Evolutionary conservation across 2,797 vertebrate genomes (phyloP).

Genomic region (Ptychadena robeensis): DNA sequence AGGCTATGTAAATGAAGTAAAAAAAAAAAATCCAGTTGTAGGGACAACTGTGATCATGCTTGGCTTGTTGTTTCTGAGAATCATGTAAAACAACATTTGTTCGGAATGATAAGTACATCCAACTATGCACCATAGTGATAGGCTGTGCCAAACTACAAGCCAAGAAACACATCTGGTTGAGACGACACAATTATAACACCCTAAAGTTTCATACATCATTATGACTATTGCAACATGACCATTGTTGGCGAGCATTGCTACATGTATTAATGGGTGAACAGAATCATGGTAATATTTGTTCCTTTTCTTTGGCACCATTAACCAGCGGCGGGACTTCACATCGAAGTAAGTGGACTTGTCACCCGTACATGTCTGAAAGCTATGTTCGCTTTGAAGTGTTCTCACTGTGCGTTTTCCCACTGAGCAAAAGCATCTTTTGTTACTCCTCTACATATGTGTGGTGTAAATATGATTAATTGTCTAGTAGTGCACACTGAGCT

Average conservation of each 20-base stretch:
- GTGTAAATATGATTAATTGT: neutral
- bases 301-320: no score
- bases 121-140: neutral
- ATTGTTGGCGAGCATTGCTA: neutral
- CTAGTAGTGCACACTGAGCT: neutral
- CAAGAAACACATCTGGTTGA: neutral
- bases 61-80: neutral
- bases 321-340: neutral
- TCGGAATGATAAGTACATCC: neutral
- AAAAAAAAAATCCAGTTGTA: neutral
- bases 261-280: neutral
- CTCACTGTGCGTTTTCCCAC: neutral
- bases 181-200: neutral
- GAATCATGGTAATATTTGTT: neutral
- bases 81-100: neutral
- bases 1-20: no score
- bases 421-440: neutral
- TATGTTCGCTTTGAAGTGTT: neutral
- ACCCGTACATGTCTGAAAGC: neutral
- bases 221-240: neutral
- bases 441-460: neutral
- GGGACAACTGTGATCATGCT: neutral
- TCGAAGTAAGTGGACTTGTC: no score
- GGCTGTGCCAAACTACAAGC: no score
- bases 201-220: neutral